A percentile compares a stretch with the other conserved stretches of the same genome.
These are phyloP conservation scores for Corythornis cristatus DNA, from an alignment of 2,113 vertebrate species.

Conservation along the genomic window DNA sequence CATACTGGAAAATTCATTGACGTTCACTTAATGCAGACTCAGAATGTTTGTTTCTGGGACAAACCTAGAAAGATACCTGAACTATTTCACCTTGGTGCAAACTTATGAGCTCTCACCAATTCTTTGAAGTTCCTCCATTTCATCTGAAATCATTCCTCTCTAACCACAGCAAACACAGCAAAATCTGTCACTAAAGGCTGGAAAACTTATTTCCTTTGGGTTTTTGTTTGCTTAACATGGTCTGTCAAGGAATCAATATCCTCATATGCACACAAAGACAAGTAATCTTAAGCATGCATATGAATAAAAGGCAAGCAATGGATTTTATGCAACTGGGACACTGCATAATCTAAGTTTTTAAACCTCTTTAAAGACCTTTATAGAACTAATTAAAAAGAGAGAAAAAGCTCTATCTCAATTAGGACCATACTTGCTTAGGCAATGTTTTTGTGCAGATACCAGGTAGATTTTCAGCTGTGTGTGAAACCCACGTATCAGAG, in stretches of 20 bases:
- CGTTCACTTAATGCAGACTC: not conserved
- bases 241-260: slow-evolving; percentile 55
- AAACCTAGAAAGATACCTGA: not conserved
- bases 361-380: not conserved
- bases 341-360: slow-evolving; percentile 4
- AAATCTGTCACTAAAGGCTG: slow-evolving; percentile 7
- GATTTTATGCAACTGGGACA: slow-evolving; percentile 33
- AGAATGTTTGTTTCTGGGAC: not conserved
- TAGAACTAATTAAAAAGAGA: slow-evolving; percentile 19
- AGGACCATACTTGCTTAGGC: not conserved
- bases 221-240: slow-evolving; percentile 35
- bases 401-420: slow-evolving; percentile 12
- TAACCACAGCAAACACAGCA: slow-evolving; percentile 15
- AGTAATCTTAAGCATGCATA: slow-evolving; percentile 28
- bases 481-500: not conserved
- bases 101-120: not conserved
- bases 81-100: not conserved
- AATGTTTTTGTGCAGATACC: not conserved
- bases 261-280: slow-evolving; percentile 26
- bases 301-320: slow-evolving; percentile 38
- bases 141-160: not conserved
- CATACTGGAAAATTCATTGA: not conserved
- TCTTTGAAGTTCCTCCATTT: not conserved
- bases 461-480: not conserved
- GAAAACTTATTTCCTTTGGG: slow-evolving; percentile 52